These are phyloP conservation scores for Peromyscus aztecus DNA, from an alignment of 2,797 vertebrate species.

Conservation along the genomic window DNA sequence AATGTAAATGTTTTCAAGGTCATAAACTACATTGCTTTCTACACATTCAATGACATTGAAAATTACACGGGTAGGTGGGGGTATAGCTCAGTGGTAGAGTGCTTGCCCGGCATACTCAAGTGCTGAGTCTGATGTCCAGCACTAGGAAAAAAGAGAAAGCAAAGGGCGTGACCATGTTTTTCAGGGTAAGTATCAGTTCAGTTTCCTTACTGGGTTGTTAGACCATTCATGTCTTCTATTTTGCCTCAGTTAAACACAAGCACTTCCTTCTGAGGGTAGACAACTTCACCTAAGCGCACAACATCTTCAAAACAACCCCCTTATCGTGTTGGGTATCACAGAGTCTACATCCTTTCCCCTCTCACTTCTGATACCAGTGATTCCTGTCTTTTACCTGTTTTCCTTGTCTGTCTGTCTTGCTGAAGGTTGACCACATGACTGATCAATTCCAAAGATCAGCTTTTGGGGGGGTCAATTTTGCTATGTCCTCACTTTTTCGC, in stretches of 20 bases:
- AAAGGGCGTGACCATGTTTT: background rate
- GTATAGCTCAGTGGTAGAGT: background rate
- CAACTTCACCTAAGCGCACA: background rate
- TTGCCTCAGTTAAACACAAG: background rate
- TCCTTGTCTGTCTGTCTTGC: background rate
- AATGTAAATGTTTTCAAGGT: background rate
- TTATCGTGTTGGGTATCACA: background rate
- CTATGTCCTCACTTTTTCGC: background rate
- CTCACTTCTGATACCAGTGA: background rate
- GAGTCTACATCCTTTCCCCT: background rate
- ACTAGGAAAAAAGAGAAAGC: too few species aligned
- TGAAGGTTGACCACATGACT: background rate
- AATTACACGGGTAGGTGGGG: background rate
- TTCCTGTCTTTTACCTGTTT: background rate
- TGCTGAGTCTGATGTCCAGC: background rate
- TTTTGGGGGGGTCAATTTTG: background rate
- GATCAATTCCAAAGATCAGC: background rate
- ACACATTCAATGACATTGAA: background rate
- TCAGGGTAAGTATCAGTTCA: background rate
- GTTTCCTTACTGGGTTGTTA: background rate
- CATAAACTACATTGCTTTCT: background rate
- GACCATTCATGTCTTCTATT: background rate
- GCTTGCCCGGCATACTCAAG: background rate
- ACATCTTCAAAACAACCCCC: background rate
- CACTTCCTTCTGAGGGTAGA: background rate